Evolutionary conservation across 2,888 invertebrate genomes (phyloP), one percentile per base, ranked within the genome.

Genomic region (Timandra comae): DNA sequence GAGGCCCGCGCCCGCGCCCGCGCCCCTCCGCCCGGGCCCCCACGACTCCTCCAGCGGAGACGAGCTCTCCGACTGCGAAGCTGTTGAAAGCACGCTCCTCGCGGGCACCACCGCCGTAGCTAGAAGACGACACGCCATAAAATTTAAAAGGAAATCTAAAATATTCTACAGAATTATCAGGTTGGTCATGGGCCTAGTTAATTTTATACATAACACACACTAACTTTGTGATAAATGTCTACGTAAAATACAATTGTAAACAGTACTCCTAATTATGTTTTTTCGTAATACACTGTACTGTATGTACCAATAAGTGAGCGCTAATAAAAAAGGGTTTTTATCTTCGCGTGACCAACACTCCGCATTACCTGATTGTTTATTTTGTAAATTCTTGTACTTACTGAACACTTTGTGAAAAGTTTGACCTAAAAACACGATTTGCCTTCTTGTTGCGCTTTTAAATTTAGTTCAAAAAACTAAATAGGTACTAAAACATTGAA

Each of bases 101-200:
- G 54, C 80, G 63, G 68, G 77, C 70, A 51, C 78, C 74, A 68
- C 78, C 64, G 69, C 78, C 67, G 34, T 78, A 67, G 81, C 75
- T 55, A 57, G 80, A 62, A 67, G 84, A 67, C 75, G 84, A 63
- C 65, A 76, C 64, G 84, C 85, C 74, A 67, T 86, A 70, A 84
- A 67, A 50, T 58, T 75, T 36, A 84, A 78, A 49, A 69, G 81
- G 54, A 85, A 80, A 61, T 62, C 78, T 30, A 85, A 84, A 65
- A 69, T 84, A 45, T 54, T 71, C 56, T 81, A 73, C 63, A 74
- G 77, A 70, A 58, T 80, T 42, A 40, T 67, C 57, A 85, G 84
- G 84, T 85, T 40, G 42, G 70, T 66, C 29, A 26, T 25, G n/a
- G n/a, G n/a, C n/a, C n/a, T n/a, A n/a, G n/a, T n/a, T n/a, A n/a